A percentile compares a stretch with the other conserved stretches of the same genome.
phyloP scores from a whole-genome alignment of 64 coral and sea anemone genomes.

The Porites lutea region DNA sequence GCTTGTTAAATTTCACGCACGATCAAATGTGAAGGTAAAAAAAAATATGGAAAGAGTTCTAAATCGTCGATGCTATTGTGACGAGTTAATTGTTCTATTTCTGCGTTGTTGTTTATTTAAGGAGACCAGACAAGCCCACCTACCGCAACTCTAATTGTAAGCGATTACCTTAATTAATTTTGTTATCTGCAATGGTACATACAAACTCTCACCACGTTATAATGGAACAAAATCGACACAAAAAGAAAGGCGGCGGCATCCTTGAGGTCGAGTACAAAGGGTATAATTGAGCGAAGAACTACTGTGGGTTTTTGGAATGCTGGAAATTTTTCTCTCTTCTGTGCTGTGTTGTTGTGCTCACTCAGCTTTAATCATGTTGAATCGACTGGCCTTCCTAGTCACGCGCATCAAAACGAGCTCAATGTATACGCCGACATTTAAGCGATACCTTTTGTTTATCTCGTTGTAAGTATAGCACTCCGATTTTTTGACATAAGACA shows the following conservation, averaged over 20 bases:
- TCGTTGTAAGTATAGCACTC: constrained; percentile 8
- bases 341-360: constrained; percentile 7
- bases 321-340: constrained; percentile 23
- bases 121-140: constrained; percentile 65
- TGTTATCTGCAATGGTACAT: constrained; percentile 61
- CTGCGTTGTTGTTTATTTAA: constrained; percentile 26
- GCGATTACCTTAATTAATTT: constrained; percentile 82
- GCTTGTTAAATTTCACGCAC: background rate
- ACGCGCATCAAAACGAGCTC: constrained; percentile 7
- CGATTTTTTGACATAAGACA: background rate
- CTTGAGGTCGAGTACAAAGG: constrained; percentile 43
- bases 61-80: constrained; percentile 7
- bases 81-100: constrained; percentile 35
- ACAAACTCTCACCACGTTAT: constrained; percentile 48
- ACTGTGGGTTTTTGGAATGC: constrained; percentile 53
- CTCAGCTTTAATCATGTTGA: background rate
- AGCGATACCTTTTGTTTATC: background rate
- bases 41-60: background rate
- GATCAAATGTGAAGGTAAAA: too few species aligned
- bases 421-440: background rate
- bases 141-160: constrained; percentile 72
- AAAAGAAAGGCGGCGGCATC: constrained; percentile 13
- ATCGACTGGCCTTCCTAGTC: background rate
- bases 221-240: constrained; percentile 49
- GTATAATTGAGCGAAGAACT: constrained; percentile 32